Conservation (phyloP, 2,888 invertebrate genomes). For the Ecliptopera silaceata region DNA sequence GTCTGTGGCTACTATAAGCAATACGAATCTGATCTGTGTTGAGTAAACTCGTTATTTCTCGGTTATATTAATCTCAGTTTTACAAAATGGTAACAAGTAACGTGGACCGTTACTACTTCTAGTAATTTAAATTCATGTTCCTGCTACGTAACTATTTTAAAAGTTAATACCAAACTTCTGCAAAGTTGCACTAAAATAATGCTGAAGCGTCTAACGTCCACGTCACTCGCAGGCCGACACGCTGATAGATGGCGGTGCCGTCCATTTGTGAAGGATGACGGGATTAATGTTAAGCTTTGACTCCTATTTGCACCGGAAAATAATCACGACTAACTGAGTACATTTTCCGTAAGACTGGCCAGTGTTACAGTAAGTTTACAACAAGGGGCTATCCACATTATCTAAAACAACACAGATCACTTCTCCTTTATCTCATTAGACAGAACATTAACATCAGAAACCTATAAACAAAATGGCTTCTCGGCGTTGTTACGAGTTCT, state of each 20-base stretch:
- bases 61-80: background rate
- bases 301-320: background rate
- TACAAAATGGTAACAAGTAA: no score
- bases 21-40: conserved; percentile 12
- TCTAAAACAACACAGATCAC: background rate
- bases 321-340: no score
- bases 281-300: conserved; percentile 2
- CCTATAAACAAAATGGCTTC: conserved; percentile 11
- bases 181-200: background rate
- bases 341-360: no score
- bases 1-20: background rate
- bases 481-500: conserved; percentile 7
- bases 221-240: conserved; percentile 5
- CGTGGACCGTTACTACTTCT: no score
- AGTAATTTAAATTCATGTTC: no score
- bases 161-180: background rate
- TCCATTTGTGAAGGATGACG: background rate
- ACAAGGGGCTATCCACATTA: no score
- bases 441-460: conserved; percentile 10
- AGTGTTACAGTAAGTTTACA: no score
- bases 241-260: conserved; percentile 9
- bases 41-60: background rate
- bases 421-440: conserved; percentile 2
- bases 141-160: no score
- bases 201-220: background rate